Conservation (phyloP, 2,113 vertebrate species). For the Chrysemys picta region DNA sequence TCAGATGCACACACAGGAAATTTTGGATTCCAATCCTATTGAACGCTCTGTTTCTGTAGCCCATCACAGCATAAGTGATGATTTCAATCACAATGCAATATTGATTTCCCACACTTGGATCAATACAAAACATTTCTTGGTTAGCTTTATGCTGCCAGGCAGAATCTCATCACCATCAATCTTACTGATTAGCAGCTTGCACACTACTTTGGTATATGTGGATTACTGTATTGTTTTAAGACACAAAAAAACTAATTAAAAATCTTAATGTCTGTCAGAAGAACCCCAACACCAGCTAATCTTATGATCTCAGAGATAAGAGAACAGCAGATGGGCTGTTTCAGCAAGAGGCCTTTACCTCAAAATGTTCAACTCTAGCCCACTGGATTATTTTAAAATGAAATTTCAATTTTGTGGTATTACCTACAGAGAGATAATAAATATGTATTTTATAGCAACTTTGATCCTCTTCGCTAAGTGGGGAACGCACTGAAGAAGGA, state of each 20-base stretch:
- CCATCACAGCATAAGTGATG: slow-evolving; percentile 50
- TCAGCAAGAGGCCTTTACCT: slow-evolving; percentile 1
- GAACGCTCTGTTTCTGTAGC: slow-evolving; percentile 19
- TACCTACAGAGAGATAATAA: not conserved
- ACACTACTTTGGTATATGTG: not conserved
- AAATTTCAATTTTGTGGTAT: slow-evolving; percentile 20
- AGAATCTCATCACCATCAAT: slow-evolving; percentile 44
- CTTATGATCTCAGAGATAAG: not conserved
- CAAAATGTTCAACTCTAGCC: not conserved
- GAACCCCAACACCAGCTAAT: not conserved
- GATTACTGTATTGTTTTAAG: not conserved
- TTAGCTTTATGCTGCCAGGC: slow-evolving; percentile 25
- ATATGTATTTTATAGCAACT: slow-evolving; percentile 24
- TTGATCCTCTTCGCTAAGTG: not conserved
- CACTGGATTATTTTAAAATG: slow-evolving; percentile 2
- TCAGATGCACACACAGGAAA: not conserved
- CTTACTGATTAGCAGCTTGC: slow-evolving; percentile 19
- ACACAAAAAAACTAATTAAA: not conserved
- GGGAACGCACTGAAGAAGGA: not conserved
- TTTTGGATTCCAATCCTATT: not conserved
- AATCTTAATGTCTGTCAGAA: not conserved
- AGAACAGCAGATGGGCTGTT: not conserved
- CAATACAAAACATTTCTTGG: slow-evolving; percentile 43
- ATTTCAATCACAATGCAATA: slow-evolving; percentile 52
- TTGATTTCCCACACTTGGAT: slow-evolving; percentile 41